Base-by-base conservation (phyloP, 2,113 vertebrate genomes). In the Sisor rabdophorus region DNA sequence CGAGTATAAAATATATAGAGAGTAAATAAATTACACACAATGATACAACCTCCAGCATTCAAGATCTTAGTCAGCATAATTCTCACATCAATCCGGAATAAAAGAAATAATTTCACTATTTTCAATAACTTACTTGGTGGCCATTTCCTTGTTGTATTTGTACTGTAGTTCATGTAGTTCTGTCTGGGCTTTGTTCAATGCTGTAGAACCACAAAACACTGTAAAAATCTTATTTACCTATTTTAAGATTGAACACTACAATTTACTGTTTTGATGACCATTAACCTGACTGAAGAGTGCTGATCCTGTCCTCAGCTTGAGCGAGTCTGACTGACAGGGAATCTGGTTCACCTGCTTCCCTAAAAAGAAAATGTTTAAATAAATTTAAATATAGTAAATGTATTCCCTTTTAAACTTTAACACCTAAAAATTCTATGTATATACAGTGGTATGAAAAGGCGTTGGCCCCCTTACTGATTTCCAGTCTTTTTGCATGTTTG, bases 251-350 rank as follows among this genome's bases (percentile, higher is more conserved):
- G n/a, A 24, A 22, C 69, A 22, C 17, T 68, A 30, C 2, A 26
- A 2, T 30, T 44, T 52, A 32, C 24, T 28, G 61, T 86, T 81
- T 77, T 78, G 85, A 71, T 77, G 76, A 64, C 22, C 67, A 84
- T 86, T 86, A 72, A 98, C 97, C 96, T 92, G 95, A 92, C 55
- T 96, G 95, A 74, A 99, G 92, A 82, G 95, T 92, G 87, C 93
- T 95, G 91, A 97, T 98, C 90, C 95, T 96, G 87, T 96, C 94
- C 86, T 99, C 93, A 26, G 97, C 95, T 87, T 97, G 94, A 82
- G 92, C 93, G 79, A 98, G 93, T 88, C 94, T 93, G 89, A 92
- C 82, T 22, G 93, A 91, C 92, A 95, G 87, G 79, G 92, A 83
- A 75, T 94, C 93, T 75, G 91, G 88, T 84, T 94, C 91, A 83